phyloP scores from a whole-genome alignment of 1,140 invertebrate species.

The Nephotettix cincticeps region DNA sequence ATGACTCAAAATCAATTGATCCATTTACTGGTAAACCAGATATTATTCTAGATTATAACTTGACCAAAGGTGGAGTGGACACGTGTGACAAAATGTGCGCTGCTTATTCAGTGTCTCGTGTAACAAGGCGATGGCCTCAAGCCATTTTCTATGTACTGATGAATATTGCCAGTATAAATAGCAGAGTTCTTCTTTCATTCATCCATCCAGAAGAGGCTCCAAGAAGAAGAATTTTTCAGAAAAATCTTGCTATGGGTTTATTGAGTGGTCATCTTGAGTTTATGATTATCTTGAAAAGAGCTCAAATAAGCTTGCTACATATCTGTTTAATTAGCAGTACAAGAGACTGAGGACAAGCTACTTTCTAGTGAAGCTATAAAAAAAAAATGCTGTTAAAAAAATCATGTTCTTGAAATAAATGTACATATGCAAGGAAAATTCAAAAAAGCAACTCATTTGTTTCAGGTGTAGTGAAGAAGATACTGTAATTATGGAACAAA shows the following conservation, averaged over 20 bases:
- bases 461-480: too few species aligned
- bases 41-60: constrained; percentile 41
- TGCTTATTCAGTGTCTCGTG: constrained; percentile 37
- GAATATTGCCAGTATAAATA: constrained; percentile 39
- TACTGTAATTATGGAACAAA: too few species aligned
- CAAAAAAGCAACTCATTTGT: too few species aligned
- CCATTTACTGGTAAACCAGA: constrained; percentile 38
- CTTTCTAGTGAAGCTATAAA: too few species aligned
- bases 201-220: constrained; percentile 6
- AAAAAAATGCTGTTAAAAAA: too few species aligned
- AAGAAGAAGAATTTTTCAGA: constrained; percentile 26
- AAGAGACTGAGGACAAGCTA: too few species aligned
- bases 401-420: too few species aligned
- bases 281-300: too few species aligned
- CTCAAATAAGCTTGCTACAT: too few species aligned
- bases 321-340: too few species aligned
- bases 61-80: constrained; percentile 43
- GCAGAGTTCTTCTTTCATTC: constrained; percentile 5
- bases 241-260: constrained; percentile 24
- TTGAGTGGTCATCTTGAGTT: constrained; percentile 1
- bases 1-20: constrained; percentile 37
- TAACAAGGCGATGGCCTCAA: constrained; percentile 42
- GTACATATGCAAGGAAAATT: too few species aligned
- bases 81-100: constrained; percentile 41
- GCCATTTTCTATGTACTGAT: constrained; percentile 41